Evolutionary conservation across 2,113 vertebrate species (phyloP), one percentile per base, ranked within the genome.

Genomic region (Micromys minutus): DNA sequence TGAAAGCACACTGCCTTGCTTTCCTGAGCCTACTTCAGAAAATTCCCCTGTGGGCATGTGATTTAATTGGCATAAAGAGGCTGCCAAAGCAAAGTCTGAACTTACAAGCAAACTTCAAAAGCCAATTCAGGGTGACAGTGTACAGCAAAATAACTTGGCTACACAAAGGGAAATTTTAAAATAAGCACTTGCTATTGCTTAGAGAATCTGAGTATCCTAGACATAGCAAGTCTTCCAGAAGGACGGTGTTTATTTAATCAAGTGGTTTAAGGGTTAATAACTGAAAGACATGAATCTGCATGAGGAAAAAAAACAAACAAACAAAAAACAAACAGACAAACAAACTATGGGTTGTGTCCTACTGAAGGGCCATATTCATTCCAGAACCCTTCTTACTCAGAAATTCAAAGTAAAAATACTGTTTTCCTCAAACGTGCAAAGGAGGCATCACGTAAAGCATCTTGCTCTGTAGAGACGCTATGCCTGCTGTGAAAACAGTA

Each of bases 211-310:
- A 87, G 52, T 55, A 31, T 9, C 15, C 36, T 16, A 93, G 57
- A 95, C 95, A 89, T 69, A 86, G n/a, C 80, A 94, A 45, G 29
- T 16, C 39, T 90, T 77, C 72, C 39, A 88, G 50, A 90, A 86
- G 19, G 42, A 74, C 1, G 74, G 34, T 1, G 11, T 26, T 34
- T 47, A 69, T 65, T 94, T 94, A 97, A 96, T 89, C 81, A 87
- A 96, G 50, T 88, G 22, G 55, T 89, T 95, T 93, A 87, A 94
- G 91, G 59, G 90, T 90, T 97, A 95, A 96, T 71, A 96, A 95
- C 57, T 45, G 63, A 95, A 93, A 92, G 47, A n/a, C 57, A 94
- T 85, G 84, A 86, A 79, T 55, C 59, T 87, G 34, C 79, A 50
- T 80, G 87, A 97, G 88, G 88, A 79, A 93, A 91, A 79, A 96